phyloP scores from a whole-genome alignment of 2,797 vertebrate genomes.

The Thaleichthys pacificus region DNA sequence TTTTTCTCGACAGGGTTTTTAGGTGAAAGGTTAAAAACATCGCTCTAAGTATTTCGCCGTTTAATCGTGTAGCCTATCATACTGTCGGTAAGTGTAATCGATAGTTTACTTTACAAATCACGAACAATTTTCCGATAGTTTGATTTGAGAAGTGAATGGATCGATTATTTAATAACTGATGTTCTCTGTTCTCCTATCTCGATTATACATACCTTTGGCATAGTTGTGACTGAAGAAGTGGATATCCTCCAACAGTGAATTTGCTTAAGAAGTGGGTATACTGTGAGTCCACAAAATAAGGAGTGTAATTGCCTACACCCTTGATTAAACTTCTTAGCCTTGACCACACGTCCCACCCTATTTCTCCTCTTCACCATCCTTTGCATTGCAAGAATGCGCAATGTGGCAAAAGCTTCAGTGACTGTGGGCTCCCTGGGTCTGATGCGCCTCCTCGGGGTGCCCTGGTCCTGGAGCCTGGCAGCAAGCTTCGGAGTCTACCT shows the following conservation, averaged over 20 bases:
- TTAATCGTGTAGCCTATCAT: slow-evolving; percentile 18
- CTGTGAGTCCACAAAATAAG: no score
- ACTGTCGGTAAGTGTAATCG: slow-evolving; percentile 54
- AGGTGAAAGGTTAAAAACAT: slow-evolving; percentile 60
- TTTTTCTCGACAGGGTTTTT: slow-evolving; percentile 31
- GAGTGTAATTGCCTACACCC: not conserved
- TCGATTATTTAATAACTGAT: no score
- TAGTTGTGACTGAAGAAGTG: no score
- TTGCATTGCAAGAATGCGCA: slow-evolving; percentile 72
- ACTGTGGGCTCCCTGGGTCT: slow-evolving; percentile 85
- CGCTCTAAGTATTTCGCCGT: slow-evolving; percentile 23
- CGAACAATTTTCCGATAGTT: not conserved
- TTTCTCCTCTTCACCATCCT: slow-evolving; percentile 11
- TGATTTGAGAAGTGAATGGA: not conserved
- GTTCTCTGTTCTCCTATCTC: no score
- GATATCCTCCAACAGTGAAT: no score
- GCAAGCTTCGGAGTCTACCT: slow-evolving; percentile 83
- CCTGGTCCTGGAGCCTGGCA: slow-evolving; percentile 87
- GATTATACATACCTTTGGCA: no score
- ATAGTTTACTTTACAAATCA: not conserved
- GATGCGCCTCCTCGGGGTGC: slow-evolving; percentile 81
- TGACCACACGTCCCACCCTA: not conserved
- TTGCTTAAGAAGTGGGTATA: no score
- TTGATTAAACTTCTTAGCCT: not conserved
- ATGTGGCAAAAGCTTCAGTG: slow-evolving; percentile 71